phyloP scores from a whole-genome alignment of 2,797 vertebrate genomes.

The Coendou prehensilis region DNA sequence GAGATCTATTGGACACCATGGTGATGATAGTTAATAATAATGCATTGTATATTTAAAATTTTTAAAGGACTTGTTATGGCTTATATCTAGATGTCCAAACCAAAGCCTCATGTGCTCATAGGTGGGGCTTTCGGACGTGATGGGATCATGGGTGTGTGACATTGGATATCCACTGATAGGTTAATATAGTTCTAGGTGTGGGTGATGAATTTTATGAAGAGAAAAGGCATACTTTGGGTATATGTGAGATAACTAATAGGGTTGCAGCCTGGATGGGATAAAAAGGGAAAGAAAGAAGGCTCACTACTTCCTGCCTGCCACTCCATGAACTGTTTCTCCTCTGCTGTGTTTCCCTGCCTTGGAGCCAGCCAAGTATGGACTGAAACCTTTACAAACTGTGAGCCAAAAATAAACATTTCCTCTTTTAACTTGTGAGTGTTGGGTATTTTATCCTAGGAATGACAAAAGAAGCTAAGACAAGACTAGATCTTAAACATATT shows the following conservation, averaged over 20 bases:
- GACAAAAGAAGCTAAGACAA: neutral
- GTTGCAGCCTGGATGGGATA: neutral
- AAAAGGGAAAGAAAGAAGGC: neutral
- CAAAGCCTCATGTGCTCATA: neutral
- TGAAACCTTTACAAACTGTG: neutral
- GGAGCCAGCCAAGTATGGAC: neutral
- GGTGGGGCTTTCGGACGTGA: neutral
- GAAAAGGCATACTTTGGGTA: neutral
- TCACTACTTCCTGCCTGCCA: neutral
- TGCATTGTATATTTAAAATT: neutral
- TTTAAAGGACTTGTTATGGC: neutral
- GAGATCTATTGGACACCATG: neutral
- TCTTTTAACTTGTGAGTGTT: neutral
- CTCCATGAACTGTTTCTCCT: neutral
- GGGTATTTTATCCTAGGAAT: neutral
- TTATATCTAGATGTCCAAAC: neutral
- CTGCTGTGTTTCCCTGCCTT: neutral
- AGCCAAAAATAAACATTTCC: neutral
- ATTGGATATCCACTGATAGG: neutral
- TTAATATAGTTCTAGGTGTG: neutral
- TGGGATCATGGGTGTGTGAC: neutral
- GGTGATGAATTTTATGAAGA: neutral
- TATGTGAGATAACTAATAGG: neutral
- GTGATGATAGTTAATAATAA: neutral
- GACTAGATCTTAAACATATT: neutral